phyloP scores from a whole-genome alignment of 2,888 invertebrate genomes.

The Neria commutata region DNA sequence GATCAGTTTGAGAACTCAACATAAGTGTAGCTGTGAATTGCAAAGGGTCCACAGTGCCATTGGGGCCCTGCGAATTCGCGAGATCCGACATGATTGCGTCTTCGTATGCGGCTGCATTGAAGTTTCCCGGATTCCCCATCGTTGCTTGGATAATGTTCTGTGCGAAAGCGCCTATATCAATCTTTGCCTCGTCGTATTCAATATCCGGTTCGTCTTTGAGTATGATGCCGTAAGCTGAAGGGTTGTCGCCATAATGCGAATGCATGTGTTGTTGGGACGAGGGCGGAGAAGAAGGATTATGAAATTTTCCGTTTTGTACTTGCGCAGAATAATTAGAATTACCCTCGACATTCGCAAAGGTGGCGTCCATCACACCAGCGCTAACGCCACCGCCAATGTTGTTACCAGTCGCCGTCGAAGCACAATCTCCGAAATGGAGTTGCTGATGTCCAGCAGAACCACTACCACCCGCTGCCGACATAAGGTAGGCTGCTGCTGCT shows the following conservation, averaged over 20 bases:
- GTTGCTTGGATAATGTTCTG: conserved; percentile 58
- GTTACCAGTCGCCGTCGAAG: conserved; percentile 65
- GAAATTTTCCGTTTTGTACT: conserved; percentile 44
- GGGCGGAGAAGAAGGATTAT: conserved; percentile 36
- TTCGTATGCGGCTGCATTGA: conserved; percentile 69
- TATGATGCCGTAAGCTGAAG: conserved; percentile 79
- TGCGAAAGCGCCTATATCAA: conserved; percentile 65
- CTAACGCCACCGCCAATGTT: conserved; percentile 44
- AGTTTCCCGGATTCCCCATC: conserved; percentile 45
- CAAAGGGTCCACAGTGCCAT: conserved; percentile 74
- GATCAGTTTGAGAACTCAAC: conserved; percentile 79
- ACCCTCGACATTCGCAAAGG: conserved; percentile 54
- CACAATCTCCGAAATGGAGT: conserved; percentile 28
- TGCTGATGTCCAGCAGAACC: conserved; percentile 26
- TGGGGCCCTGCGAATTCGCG: conserved; percentile 61
- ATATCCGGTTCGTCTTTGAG: conserved; percentile 81
- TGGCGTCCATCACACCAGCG: conserved; percentile 33
- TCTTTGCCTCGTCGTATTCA: conserved; percentile 77
- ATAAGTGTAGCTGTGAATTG: conserved; percentile 84
- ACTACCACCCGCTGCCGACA: conserved; percentile 63
- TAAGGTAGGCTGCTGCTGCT: conserved; percentile 69
- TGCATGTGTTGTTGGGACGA: conserved; percentile 32
- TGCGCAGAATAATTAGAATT: conserved; percentile 50
- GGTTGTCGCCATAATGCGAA: conserved; percentile 64
- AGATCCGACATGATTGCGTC: conserved; percentile 86